phyloP scores from a whole-genome alignment of 1,140 invertebrate genomes.

The Delia radicum region DNA sequence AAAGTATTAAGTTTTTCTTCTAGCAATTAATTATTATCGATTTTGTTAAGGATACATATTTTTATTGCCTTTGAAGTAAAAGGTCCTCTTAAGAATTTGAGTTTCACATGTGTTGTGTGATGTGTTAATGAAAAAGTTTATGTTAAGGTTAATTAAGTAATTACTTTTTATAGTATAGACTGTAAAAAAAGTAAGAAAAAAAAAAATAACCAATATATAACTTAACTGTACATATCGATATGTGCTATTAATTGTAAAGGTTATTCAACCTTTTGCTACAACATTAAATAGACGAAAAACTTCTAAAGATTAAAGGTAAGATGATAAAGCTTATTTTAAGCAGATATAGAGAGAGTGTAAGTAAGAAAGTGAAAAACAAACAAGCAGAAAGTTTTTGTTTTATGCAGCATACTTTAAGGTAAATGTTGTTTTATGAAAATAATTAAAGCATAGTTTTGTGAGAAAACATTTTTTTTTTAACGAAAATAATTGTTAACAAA shows the following conservation, averaged over 20 bases:
- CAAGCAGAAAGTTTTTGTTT: not conserved
- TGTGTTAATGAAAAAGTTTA: slow-evolving; percentile 20
- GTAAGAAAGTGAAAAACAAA: not conserved
- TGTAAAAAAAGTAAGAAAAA: not conserved
- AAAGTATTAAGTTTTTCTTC: not conserved
- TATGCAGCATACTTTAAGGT: not conserved
- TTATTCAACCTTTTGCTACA: not conserved
- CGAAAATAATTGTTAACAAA: no score
- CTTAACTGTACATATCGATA: not conserved
- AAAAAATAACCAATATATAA: slow-evolving; percentile 6
- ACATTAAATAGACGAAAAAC: not conserved
- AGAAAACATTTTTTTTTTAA: no score
- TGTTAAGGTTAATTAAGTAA: slow-evolving; percentile 16
- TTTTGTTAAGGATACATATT: not conserved
- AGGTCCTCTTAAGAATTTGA: not conserved
- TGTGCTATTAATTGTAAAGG: not conserved
- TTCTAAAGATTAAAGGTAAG: not conserved
- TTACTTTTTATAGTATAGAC: not conserved
- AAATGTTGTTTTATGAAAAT: not conserved
- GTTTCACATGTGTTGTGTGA: not conserved
- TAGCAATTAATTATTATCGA: slow-evolving; percentile 6
- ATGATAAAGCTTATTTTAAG: not conserved
- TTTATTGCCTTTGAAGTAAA: not conserved
- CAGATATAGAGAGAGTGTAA: not conserved
- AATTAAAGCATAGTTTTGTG: not conserved